phyloP scores from a whole-genome alignment of 2,888 invertebrate genomes.

The Coelogynopora nodosa region DNA sequence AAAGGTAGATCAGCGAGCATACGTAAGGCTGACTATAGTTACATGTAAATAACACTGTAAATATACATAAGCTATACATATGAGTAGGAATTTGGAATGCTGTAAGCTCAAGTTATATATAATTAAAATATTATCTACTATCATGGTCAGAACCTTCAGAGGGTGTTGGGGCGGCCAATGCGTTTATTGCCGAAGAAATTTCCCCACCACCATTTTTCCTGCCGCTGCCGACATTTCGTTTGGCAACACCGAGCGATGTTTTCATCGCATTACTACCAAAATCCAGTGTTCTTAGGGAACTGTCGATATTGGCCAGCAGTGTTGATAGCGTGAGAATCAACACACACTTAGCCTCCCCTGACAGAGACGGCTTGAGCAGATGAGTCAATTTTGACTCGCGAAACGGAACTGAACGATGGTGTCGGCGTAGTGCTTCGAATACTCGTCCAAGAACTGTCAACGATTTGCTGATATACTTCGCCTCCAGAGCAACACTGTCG shows the following conservation, averaged over 20 bases:
- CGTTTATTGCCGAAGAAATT: background rate
- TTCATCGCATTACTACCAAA: background rate
- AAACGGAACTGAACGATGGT: conserved; percentile 26
- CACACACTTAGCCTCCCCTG: conserved; percentile 34
- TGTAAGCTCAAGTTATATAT: too few relatives aligned
- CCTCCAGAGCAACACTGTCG: background rate
- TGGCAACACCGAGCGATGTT: background rate
- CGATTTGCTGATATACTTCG: conserved; percentile 40
- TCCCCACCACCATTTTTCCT: background rate
- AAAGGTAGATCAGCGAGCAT: too few relatives aligned
- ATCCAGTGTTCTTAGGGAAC: background rate
- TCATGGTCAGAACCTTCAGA: background rate
- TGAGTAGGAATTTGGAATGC: too few relatives aligned
- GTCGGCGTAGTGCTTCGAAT: conserved; percentile 32
- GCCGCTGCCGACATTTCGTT: background rate
- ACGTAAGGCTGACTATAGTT: too few relatives aligned
- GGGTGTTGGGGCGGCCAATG: background rate
- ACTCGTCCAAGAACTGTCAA: conserved; percentile 34
- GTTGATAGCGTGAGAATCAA: background rate
- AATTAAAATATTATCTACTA: background rate
- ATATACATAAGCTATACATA: too few relatives aligned
- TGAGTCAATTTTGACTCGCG: conserved; percentile 39
- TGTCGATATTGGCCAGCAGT: background rate
- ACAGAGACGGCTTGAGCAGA: conserved; percentile 36
- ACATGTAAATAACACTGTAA: too few relatives aligned